phyloP scores from a whole-genome alignment of 2,888 invertebrate species.

The Luperina nickerlii region DNA sequence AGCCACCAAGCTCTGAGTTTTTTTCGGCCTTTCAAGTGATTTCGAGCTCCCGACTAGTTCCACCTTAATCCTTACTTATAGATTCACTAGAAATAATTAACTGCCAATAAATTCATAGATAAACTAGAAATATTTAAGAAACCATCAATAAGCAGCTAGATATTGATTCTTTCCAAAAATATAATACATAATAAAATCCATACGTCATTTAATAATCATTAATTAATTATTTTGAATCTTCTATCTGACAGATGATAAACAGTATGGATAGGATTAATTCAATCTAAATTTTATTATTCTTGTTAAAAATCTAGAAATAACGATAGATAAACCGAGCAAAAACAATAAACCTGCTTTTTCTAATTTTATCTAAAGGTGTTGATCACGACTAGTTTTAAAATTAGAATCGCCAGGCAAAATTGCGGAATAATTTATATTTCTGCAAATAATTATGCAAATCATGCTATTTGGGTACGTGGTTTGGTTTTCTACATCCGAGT shows the following conservation, averaged over 20 bases:
- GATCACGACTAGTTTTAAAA: not conserved
- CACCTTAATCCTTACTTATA: too few relatives aligned
- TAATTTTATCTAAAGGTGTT: not conserved
- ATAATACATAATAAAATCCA: not conserved
- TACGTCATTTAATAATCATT: not conserved
- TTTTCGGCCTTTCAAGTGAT: too few relatives aligned
- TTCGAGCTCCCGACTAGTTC: too few relatives aligned
- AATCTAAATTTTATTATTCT: not conserved
- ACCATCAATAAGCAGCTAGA: not conserved
- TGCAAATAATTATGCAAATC: not conserved
- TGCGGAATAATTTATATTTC: not conserved
- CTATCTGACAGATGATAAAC: not conserved
- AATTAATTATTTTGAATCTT: too few relatives aligned
- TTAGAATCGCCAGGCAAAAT: not conserved
- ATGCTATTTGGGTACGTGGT: not conserved
- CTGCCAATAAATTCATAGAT: not conserved
- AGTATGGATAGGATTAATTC: not conserved
- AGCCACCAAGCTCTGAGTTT: too few relatives aligned
- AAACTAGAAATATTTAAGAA: not conserved
- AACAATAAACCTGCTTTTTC: not conserved
- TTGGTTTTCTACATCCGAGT: not conserved
- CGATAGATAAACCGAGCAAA: not conserved
- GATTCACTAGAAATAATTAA: too few relatives aligned
- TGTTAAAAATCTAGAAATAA: too few relatives aligned
- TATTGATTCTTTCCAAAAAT: not conserved